A percentile compares a stretch with the other conserved stretches of the same genome.
phyloP scores from a whole-genome alignment of 2,797 vertebrate genomes.

The Champsocephalus esox region DNA sequence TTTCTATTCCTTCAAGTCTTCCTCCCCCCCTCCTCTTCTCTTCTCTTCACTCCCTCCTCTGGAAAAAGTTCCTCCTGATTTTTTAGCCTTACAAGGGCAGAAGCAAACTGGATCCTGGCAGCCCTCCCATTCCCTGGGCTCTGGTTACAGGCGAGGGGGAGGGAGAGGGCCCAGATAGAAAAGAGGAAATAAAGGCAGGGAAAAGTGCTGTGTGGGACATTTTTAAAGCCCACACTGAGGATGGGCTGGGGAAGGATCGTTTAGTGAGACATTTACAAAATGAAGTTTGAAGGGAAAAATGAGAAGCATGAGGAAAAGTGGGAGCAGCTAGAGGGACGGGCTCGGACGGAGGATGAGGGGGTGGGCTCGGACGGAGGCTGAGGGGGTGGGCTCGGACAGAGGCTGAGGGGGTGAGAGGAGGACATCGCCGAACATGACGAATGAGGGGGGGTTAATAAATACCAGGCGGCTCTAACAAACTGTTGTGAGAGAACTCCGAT shows the following conservation, averaged over 20 bases:
- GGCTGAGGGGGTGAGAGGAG: conserved; percentile 37
- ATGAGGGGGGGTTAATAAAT: conserved; percentile 48
- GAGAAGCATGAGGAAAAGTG: conserved; percentile 5
- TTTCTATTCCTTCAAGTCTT: conserved; percentile 70
- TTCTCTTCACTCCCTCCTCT: conserved; percentile 59
- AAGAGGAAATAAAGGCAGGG: conserved; percentile 39
- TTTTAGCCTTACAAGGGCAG: conserved; percentile 92
- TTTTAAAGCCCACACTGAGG: conserved; percentile 75
- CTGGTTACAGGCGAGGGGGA: conserved; percentile 82
- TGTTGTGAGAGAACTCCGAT: conserved; percentile 24
- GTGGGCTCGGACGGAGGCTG: neutral
- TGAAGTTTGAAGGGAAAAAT: neutral
- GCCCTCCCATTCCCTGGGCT: conserved; percentile 82
- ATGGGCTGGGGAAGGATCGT: conserved; percentile 32
- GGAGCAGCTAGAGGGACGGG: neutral
- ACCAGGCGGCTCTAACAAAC: conserved; percentile 53
- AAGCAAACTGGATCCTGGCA: conserved; percentile 88
- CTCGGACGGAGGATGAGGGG: conserved; percentile 7
- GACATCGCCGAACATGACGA: conserved; percentile 41
- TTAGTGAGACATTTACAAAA: neutral
- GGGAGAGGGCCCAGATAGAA: conserved; percentile 43
- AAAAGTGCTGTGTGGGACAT: conserved; percentile 81
- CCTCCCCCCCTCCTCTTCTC: conserved; percentile 54
- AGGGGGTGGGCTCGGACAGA: neutral
- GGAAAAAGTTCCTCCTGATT: conserved; percentile 84